Base-by-base conservation (phyloP, 2,113 vertebrate genomes). In the Corythaixoides concolor region DNA sequence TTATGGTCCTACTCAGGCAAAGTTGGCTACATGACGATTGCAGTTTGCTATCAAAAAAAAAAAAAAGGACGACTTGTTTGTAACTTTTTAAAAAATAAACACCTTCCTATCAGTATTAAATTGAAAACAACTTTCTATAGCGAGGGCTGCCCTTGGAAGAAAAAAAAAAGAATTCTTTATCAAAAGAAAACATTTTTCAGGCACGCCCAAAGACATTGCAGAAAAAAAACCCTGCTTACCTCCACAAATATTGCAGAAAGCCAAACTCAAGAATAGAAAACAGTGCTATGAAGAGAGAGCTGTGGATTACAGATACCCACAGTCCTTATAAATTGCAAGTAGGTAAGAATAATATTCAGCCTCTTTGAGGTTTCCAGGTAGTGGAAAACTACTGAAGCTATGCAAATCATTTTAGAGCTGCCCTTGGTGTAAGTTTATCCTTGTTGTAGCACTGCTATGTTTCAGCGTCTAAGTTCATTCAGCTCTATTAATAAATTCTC, bases 131-230 rank as follows among this genome's bases (percentile, higher is more conserved):
- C 9, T 58, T 81, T 43, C 68, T 89, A 5, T 22, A 26, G 56
- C 0, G 1, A 80, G 14, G 32, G 12, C 27, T 94, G 32, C 43
- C 63, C 35, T 63, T 43, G 39, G 39, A 39, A 39, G 39, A 39
- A 8, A 55, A 83, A 96, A 56, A 64, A 78, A 47, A 3, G 11
- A 39, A 19, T 77, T 62, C 67, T 95, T 97, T 97, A 97, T 97
- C 96, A 83, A 88, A 93, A 55, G 84, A 91, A 82, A 94, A 96
- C 96, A 95, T 86, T 96, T 85, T 76, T 78, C 85, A 93, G 93
- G 33, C 97, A 92, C 95, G 0, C 95, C 95, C 88, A 0, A 70
- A 90, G 88, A 81, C 69, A 81, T 2, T 58, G 53, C 32, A 45
- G 56, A 33, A 83, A 64, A 45, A 59, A 28, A 52, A 41, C 6